phyloP scores from a whole-genome alignment of 2,113 vertebrate genomes.

The Oxygymnocypris stewartii region DNA sequence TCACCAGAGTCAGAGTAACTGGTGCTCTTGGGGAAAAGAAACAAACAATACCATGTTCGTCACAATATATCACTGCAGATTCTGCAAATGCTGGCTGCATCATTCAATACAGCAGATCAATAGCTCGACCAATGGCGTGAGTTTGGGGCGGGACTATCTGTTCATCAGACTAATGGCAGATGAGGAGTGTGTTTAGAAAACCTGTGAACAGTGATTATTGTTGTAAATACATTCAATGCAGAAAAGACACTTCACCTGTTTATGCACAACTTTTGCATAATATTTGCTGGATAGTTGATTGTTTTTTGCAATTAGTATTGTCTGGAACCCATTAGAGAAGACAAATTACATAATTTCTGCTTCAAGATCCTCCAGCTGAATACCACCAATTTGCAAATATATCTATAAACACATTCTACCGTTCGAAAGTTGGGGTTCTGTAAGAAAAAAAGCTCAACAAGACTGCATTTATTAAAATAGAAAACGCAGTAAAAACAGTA shows the following conservation, averaged over 20 bases:
- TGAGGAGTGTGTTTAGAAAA: background rate
- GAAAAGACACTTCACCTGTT: background rate
- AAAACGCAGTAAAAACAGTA: background rate
- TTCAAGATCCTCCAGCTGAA: background rate
- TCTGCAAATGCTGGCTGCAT: background rate
- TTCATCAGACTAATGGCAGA: background rate
- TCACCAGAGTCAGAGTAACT: background rate
- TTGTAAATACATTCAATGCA: background rate
- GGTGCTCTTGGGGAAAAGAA: conserved; percentile 6
- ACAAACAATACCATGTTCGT: background rate
- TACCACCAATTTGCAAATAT: background rate
- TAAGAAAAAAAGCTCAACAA: background rate
- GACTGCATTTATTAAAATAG: background rate
- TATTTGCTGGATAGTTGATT: background rate
- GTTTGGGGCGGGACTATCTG: background rate
- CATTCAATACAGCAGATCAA: background rate
- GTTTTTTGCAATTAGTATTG: background rate
- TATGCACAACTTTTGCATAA: background rate
- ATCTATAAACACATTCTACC: background rate
- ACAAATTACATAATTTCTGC: background rate
- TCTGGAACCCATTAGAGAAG: background rate
- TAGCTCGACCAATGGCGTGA: background rate
- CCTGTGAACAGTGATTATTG: background rate
- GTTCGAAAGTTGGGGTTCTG: background rate
- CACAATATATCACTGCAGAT: background rate